Evolutionary conservation across 2,797 vertebrate species (phyloP).

Genomic region (Rostrhamus sociabilis): DNA sequence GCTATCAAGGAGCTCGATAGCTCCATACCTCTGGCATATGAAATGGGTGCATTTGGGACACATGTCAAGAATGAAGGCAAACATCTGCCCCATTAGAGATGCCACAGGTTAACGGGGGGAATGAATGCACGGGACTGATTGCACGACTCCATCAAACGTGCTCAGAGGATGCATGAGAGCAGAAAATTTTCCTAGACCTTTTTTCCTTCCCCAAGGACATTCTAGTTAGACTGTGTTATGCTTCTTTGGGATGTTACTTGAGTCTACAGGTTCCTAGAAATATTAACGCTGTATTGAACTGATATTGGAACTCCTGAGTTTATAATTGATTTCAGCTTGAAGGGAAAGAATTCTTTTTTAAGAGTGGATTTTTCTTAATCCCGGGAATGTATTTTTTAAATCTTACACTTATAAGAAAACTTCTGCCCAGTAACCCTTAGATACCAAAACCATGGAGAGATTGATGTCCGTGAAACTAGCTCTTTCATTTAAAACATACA

Average conservation of each 20-base stretch:
- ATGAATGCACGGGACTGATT: fast-evolving
- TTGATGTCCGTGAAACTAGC: not conserved
- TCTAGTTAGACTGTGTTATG: not conserved
- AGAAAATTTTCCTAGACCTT: not conserved
- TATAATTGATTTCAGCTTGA: not conserved
- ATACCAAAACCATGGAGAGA: not conserved
- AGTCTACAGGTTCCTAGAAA: not conserved
- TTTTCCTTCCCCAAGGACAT: not conserved
- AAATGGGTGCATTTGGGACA: not conserved
- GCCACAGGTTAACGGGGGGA: not conserved
- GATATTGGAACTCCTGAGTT: not conserved
- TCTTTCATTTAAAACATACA: not conserved
- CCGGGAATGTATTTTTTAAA: not conserved
- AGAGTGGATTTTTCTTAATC: not conserved
- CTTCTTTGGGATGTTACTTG: not conserved
- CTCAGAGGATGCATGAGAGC: not conserved
- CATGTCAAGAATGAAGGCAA: not conserved
- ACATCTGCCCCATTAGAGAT: fast-evolving
- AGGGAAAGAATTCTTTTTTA: not conserved
- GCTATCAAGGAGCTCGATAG: fast-evolving
- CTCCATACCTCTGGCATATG: not conserved
- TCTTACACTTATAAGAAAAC: not conserved
- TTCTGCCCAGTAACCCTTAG: not conserved
- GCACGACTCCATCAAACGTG: fast-evolving
- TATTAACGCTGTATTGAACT: not conserved